Conservation (phyloP, 1,140 invertebrate genomes). For the Hycleus cichorii region DNA sequence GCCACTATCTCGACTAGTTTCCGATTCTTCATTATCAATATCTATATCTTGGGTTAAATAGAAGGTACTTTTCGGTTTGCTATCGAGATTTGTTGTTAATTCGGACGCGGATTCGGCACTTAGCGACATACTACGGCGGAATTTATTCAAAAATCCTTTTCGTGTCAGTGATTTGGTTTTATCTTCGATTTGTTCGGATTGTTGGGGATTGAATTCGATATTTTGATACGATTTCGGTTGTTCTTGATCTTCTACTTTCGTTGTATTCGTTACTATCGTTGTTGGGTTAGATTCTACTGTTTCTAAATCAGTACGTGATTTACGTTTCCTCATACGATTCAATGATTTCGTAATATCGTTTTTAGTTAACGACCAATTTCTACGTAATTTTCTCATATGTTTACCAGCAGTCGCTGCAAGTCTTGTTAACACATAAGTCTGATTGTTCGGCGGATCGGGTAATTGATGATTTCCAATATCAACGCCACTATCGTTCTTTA, state of each 20-base stretch:
- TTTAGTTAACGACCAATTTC: slow-evolving; percentile 33
- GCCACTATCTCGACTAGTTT: slow-evolving; percentile 14
- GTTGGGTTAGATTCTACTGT: neutral
- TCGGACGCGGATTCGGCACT: slow-evolving; percentile 27
- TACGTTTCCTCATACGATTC: slow-evolving; percentile 34
- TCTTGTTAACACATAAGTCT: slow-evolving; percentile 46
- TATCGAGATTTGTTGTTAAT: slow-evolving; percentile 21
- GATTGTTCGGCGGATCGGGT: slow-evolving; percentile 48
- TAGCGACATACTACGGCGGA: slow-evolving; percentile 35
- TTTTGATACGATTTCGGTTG: slow-evolving; percentile 6
- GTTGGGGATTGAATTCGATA: neutral
- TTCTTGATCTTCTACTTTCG: neutral
- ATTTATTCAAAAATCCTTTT: slow-evolving; percentile 33
- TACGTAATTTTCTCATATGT: slow-evolving; percentile 33
- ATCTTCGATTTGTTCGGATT: neutral
- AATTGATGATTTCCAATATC: slow-evolving; percentile 49
- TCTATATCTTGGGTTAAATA: slow-evolving; percentile 56
- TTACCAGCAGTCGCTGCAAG: slow-evolving; percentile 33
- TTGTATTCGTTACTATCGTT: neutral
- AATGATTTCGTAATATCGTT: slow-evolving; percentile 38
- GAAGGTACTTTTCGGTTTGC: slow-evolving; percentile 51
- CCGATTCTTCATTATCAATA: slow-evolving; percentile 38
- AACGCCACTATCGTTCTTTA: slow-evolving; percentile 42
- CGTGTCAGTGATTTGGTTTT: slow-evolving; percentile 12
- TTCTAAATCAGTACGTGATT: slow-evolving; percentile 31